Conservation (phyloP, 2,113 vertebrate species). For the Microcebus tavaratra region DNA sequence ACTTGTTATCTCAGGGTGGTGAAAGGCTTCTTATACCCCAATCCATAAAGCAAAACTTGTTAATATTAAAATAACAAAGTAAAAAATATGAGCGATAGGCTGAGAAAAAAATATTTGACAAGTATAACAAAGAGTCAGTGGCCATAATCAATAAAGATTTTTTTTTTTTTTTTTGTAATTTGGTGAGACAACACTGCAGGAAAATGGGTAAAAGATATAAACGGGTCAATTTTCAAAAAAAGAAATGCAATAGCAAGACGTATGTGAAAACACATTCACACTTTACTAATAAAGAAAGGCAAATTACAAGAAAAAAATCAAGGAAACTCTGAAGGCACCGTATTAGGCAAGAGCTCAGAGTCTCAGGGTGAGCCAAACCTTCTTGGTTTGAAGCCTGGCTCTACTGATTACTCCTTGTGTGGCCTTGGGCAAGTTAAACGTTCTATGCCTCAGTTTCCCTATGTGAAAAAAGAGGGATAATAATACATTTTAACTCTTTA, state of each 20-base stretch:
- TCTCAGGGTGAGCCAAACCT: background rate
- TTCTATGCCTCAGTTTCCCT: background rate
- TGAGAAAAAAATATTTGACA: background rate
- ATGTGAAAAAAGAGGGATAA: background rate
- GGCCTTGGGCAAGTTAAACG: background rate
- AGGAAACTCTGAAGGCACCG: background rate
- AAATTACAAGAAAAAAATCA: background rate
- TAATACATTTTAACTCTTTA: background rate
- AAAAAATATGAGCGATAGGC: background rate
- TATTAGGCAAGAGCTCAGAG: background rate
- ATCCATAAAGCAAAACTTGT: background rate
- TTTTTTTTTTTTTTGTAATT: background rate
- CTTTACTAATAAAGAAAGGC: background rate
- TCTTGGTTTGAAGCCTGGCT: background rate
- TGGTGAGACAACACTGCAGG: background rate
- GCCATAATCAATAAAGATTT: background rate
- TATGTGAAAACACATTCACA: background rate
- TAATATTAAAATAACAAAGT: constrained; percentile 3
- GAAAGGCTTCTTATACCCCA: background rate
- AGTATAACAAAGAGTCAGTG: background rate
- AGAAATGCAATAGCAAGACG: background rate
- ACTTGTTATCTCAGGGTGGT: background rate
- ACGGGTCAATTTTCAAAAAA: background rate
- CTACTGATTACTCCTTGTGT: background rate
- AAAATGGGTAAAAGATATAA: background rate